Evolutionary conservation across 2,113 vertebrate genomes (phyloP), one percentile per base, ranked within the genome.

Genomic region (Hymenochirus boettgeri): DNA sequence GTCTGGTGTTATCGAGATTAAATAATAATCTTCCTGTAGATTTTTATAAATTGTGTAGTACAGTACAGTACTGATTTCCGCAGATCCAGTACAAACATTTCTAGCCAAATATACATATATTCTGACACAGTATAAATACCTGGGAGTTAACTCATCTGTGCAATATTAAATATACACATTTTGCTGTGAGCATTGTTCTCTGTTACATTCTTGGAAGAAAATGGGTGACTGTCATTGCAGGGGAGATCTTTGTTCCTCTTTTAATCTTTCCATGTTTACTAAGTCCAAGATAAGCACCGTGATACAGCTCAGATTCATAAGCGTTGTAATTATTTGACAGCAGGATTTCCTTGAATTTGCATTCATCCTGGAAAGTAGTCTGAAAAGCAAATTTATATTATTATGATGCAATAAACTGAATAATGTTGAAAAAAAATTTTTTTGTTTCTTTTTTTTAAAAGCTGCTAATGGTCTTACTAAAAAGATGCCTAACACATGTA

Each of bases 261-360:
- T 96, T 96, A 59, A 90, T 83, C 39, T 89, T 89, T 72, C 94
- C 92, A 0, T 95, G 83, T 79, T 97, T 96, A 88, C 92, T 97
- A 76, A 99, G 89, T 0, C 93, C 95, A 2, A 97, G 85, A 82
- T 92, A 99, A 72, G 83, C 85, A 5, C 92, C 90, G 18, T 61
- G 75, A 82, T 97, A 85, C 26, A 72, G 58, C 39, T 84, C 82
- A 21, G 93, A 96, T 79, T 99, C 93, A 0, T 97, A 97, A 2
- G 95, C 92, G 0, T 99, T 99, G 85, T 97, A 98, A 79, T 97
- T 95, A 76, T 98, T 99, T 13, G 92, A 83, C 74, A 98, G 87
- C 77, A 97, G 75, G 5, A 80, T 92, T 83, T 97, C 94, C 78
- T 82, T 91, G 83, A 98, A 99, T 79, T 93, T 95, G 85, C 94